Base-by-base conservation (phyloP, 2,113 vertebrate genomes). In the Stegastes partitus region DNA sequence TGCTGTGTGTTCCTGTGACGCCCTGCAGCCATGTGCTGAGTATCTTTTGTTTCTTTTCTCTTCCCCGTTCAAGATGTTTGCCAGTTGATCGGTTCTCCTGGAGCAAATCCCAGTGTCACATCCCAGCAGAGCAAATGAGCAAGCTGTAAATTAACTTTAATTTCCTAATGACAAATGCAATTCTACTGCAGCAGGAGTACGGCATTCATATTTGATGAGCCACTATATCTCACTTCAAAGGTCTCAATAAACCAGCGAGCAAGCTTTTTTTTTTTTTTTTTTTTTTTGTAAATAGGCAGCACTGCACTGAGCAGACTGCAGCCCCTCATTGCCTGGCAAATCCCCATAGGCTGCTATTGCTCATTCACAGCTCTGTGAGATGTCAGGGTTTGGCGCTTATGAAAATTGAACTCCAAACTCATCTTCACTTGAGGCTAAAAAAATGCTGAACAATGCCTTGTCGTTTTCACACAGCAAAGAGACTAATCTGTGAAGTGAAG, bases 341-440 rank as follows among this genome's bases (percentile, higher is more conserved):
- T 68, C 84, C 74, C 82, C 58, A 76, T 61, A 65, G 80, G 64
- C 72, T 47, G 54, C 79, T 47, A 64, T 83, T 87, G 89, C 84
- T 83, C 82, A 88, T 79, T 88, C 83, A 80, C 79, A 82, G 85
- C 70, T 83, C 70, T 49, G 58, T 49, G 71, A 87, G 68, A 85
- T 79, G 82, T 88, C 76, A 77, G 74, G 77, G 59, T 76, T 86
- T 87, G 81, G 50, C 59, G 25, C 69, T 77, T 75, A 83, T 77
- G 77, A 90, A 91, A 93, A 92, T 75, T 84, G 80, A 86, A 86
- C 85, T 81, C 54, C 83, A 92, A 89, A 90, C 70, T 89, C 83
- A 77, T 91, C 85, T 84, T 90, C 61, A 92, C 92, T 70, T 45
- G 59, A 2, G 80, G 83, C 84, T 65, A 68, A 74, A 77, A 84